Conservation (phyloP, 1,140 invertebrate genomes). For the Drosophila trapezifrons region DNA sequence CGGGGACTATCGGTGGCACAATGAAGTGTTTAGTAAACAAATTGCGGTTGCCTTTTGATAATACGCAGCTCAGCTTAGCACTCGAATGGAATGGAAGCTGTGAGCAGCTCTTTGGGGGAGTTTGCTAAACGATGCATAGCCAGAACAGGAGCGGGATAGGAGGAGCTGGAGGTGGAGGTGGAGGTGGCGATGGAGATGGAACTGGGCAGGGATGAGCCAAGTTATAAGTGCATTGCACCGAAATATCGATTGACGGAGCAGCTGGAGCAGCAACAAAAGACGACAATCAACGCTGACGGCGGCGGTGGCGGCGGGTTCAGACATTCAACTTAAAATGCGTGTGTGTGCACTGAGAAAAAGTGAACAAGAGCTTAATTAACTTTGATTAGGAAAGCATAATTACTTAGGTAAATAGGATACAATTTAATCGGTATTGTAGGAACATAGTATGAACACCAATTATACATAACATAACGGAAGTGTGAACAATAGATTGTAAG, state of each 20-base stretch:
- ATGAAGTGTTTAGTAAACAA: conserved; percentile 82
- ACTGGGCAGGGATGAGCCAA: conserved; percentile 36
- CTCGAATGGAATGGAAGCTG: conserved; percentile 41
- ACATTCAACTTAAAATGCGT: conserved; percentile 56
- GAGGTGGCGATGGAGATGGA: not conserved
- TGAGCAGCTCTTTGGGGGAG: conserved; percentile 13
- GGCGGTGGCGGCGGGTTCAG: conserved; percentile 40
- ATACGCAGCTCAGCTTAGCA: conserved; percentile 68
- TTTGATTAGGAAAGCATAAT: not conserved
- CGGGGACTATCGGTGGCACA: conserved; percentile 70
- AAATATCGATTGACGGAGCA: conserved; percentile 76
- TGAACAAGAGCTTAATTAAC: not conserved
- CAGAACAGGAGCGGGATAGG: not conserved
- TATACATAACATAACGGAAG: too few relatives aligned
- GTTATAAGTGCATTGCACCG: conserved; percentile 80
- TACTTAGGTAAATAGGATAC: not conserved
- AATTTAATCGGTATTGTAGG: too few relatives aligned
- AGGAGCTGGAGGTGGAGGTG: not conserved
- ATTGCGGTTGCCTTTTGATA: conserved; percentile 78
- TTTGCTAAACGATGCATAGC: conserved; percentile 26
- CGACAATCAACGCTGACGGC: conserved; percentile 57
- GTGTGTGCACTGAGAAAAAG: conserved; percentile 50
- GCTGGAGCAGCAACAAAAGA: conserved; percentile 65
- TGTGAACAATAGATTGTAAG: too few relatives aligned
- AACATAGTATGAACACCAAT: too few relatives aligned